phyloP scores from a whole-genome alignment of 1,140 invertebrate species.

The Drosophila sp. region DNA sequence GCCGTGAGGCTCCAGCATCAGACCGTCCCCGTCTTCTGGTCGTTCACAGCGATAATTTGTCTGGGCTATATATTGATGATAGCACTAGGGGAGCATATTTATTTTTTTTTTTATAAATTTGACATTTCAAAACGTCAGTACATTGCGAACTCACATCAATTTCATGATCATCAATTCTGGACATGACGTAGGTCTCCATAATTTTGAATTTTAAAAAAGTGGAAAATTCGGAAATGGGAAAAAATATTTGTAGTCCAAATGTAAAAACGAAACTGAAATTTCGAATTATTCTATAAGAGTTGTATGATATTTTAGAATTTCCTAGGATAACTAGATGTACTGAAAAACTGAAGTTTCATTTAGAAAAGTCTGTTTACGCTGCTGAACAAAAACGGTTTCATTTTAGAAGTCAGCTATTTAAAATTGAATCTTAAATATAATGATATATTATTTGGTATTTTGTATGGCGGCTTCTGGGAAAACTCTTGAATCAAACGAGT shows the following conservation, averaged over 20 bases:
- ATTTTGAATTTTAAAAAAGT: slow-evolving; percentile 39
- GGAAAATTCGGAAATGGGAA: slow-evolving; percentile 27
- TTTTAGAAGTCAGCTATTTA: too few species aligned
- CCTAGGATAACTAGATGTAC: slow-evolving; percentile 4
- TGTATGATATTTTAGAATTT: neutral
- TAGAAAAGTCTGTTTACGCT: too few species aligned
- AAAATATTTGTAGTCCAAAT: slow-evolving; percentile 11
- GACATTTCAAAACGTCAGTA: too few species aligned
- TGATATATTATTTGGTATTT: too few species aligned
- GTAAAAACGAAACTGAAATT: slow-evolving; percentile 3
- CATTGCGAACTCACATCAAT: slow-evolving; percentile 27
- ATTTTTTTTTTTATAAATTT: neutral
- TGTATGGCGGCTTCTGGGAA: too few species aligned
- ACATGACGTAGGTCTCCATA: slow-evolving; percentile 41
- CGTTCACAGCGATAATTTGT: slow-evolving; percentile 25
- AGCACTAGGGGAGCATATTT: slow-evolving; percentile 20
- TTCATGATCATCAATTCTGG: slow-evolving; percentile 21
- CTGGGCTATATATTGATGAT: slow-evolving; percentile 45
- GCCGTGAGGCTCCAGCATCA: slow-evolving; percentile 4
- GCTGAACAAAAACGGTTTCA: too few species aligned
- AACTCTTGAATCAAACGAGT: neutral
- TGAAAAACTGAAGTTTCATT: neutral
- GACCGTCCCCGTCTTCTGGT: slow-evolving; percentile 15
- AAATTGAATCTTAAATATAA: neutral
- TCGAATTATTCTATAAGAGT: neutral